phyloP scores from a whole-genome alignment of 2,888 invertebrate species.

The Drosophila atroscutellata region DNA sequence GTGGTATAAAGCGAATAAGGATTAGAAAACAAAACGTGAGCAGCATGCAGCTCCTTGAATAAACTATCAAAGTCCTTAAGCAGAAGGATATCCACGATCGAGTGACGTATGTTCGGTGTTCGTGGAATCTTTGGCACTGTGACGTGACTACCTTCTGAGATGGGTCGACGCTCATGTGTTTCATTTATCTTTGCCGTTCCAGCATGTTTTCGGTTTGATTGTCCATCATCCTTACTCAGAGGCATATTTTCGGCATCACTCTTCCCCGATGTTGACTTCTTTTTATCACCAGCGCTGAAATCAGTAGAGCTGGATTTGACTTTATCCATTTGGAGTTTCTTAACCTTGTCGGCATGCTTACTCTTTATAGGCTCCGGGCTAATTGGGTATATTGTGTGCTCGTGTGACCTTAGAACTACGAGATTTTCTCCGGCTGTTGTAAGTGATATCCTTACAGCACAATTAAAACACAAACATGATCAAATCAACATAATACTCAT shows the following conservation, averaged over 20 bases:
- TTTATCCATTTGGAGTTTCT: neutral
- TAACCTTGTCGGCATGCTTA: slow-evolving; percentile 6
- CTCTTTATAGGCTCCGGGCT: slow-evolving; percentile 14
- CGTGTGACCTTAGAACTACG: slow-evolving; percentile 10
- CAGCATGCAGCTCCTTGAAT: slow-evolving; percentile 33
- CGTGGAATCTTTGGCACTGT: neutral
- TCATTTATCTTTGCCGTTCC: neutral
- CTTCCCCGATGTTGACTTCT: neutral
- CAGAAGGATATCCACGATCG: slow-evolving; percentile 38
- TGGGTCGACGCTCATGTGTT: slow-evolving; percentile 48
- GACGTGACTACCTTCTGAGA: slow-evolving; percentile 37
- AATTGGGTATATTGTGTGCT: slow-evolving; percentile 7
- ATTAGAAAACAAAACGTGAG: neutral
- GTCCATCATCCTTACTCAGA: neutral
- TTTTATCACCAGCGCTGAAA: neutral
- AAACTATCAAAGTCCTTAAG: slow-evolving; percentile 57
- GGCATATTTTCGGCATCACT: neutral
- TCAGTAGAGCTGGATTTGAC: neutral
- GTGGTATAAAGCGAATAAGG: neutral
- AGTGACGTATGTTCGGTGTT: neutral
- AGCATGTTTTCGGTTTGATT: neutral
- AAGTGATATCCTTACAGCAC: neutral
- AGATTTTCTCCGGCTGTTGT: neutral
- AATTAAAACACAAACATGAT: neutral
- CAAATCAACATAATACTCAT: neutral